Evolutionary conservation across 1,140 invertebrate species (phyloP), one percentile per base, ranked within the genome.

Genomic region (Papilio machaon): DNA sequence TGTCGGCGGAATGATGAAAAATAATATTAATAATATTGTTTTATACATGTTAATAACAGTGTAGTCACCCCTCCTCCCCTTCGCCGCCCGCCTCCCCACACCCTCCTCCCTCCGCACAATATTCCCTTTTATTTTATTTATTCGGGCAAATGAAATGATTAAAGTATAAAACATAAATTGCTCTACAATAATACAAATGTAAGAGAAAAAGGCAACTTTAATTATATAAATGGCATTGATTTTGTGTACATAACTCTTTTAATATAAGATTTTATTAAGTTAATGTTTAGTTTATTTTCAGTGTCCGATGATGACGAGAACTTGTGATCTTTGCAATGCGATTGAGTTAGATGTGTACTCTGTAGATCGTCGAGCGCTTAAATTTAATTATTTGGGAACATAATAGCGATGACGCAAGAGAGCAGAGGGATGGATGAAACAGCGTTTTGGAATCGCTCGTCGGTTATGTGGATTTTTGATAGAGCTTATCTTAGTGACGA

Each of bases 281-380:
- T 19, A 30, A 60, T 43, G 43, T 67, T 35, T 23, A 54, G 54
- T 38, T 30, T 79, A 47, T 79, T 79, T 64, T 46, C 35, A 67
- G 38, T 46, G 58, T 64, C 60, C 60, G 38, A 43, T 82, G 81
- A 82, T 82, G 84, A 85, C 70, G 84, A 87, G 84, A 92, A 91
- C 89, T 91, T 91, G 89, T 92, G 88, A 93, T 93, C 90, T 93
- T 92, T 91, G 90, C 88, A 90, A 91, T 91, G 90, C 88, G 89
- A 93, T 94, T 91, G 87, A 91, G 90, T 92, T 92, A n/a, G n/a
- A n/a, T 91, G 92, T 92, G n/a, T 90, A 92, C 92, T 92, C 89
- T 86, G 87, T 86, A 88, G 88, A 84, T 90, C 92, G 89, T 85
- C 88, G 89, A 92, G 92, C 85, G 91, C 92, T 93, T 90, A 87